Evolutionary conservation across 2,113 vertebrate genomes (phyloP), one percentile per base, ranked within the genome.

Genomic region (Parotia lawesii): DNA sequence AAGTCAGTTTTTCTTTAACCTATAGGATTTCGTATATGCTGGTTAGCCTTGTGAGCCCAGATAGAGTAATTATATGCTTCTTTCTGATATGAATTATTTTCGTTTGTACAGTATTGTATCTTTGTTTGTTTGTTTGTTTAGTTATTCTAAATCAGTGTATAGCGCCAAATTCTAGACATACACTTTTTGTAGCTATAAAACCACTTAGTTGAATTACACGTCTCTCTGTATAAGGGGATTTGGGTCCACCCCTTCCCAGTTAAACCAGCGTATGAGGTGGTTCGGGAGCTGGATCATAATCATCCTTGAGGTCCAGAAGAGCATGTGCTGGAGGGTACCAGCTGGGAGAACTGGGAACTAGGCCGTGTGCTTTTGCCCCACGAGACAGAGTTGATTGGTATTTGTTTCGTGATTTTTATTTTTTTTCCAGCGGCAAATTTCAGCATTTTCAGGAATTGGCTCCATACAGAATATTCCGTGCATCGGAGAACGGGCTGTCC

Each of bases 101-200:
- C 0, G 0, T 29, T 81, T 75, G 15, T 40, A 44, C 12, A 19
- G 7, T 21, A 58, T 38, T 60, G 2, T 23, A 44, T 8, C 6
- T 40, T 6, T 28, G 7, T 44, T 14, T 38, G 37, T 64, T 38
- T 38, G 38, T 38, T 16, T 45, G 44, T 53, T 51, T 20, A 44
- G 6, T 78, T 71, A 21, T 47, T 78, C 29, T 73, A 44, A 74
- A 74, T 56, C 6, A 1, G 3, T 33, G 3, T 37, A 38, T 15
- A 44, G 44, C 3, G 2, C 24, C 40, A 85, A 60, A 25, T 62
- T 47, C 79, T 60, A 9, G 4, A 38, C 58, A 65, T 10, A 82
- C 8, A 27, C 5, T 35, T 87, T 71, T 31, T n/a, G 42, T 6
- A 60, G 19, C 37, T 51, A 70, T 21, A 71, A 85, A 65, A 33